Base-by-base conservation (phyloP, 2,797 vertebrate genomes). In the Australoheros facetus region DNA sequence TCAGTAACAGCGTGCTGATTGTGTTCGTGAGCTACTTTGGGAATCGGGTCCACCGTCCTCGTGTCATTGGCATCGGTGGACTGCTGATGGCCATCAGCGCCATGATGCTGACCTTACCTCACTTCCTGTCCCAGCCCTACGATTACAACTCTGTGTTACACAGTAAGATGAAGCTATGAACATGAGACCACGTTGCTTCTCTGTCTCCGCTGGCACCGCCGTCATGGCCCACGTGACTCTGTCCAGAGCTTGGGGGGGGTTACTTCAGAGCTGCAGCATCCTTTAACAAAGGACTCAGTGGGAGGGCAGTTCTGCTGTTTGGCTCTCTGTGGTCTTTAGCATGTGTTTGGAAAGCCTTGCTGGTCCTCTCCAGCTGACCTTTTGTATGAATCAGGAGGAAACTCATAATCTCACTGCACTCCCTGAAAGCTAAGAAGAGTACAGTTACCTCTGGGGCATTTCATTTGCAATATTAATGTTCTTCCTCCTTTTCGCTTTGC, bases 11-110 rank as follows among this genome's bases (percentile, higher is more conserved):
- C 10, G 79, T 96, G 64, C 95, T 99, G 87, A 99, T 99, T 75
- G 95, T 97, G 88, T 99, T 99, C 0, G 95, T 99, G 87, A 99
- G 98, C 95, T 99, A 99, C 94, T 96, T 99, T 0, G 98, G 98
- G 81, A 96, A 95, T 73, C 94, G 97, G 0, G 96, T 99, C 12
- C 97, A 99, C 88, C 97, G 98, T 6, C 98, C 98, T 0, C 95
- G 97, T 4, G 2, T 97, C 34, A 99, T 99, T 0, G 98, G 98
- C 3, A 0, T 96, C 0, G 98, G 98, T 0, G 97, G 97, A 3
- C 91, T 99, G 19, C 92, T 99, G 84, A 97, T 99, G 94, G 96
- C 97, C 0, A 71, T 96, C 62, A 98, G 98, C 0, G 96, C 98
- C 2, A 91, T 98, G 81, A 88, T 99, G 64, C 95, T 99, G 59